Evolutionary conservation across 2,797 vertebrate genomes (phyloP).

Genomic region (Chaenodraco wilsoni): DNA sequence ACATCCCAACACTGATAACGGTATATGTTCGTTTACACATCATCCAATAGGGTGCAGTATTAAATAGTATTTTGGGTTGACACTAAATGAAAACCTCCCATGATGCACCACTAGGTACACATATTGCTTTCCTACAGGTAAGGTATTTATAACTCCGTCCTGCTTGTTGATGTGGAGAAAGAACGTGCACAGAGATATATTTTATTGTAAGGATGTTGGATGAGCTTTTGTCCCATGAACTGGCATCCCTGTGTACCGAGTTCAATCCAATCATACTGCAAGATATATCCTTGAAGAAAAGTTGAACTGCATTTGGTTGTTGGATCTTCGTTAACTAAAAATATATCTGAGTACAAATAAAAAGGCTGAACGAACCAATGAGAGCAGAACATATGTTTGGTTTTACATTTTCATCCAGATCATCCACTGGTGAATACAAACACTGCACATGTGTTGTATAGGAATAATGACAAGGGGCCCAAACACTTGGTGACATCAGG

Average conservation of each 20-base stretch:
- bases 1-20: background rate
- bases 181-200: background rate
- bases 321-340: background rate
- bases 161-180: background rate
- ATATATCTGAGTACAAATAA: background rate
- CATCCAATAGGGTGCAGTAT: background rate
- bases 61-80: slow-evolving; percentile 1
- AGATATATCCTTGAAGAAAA: background rate
- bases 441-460: background rate
- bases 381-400: background rate
- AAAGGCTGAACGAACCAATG: background rate
- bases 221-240: background rate
- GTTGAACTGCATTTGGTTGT: no score
- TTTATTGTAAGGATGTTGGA: background rate
- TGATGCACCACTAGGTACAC: background rate
- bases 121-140: background rate
- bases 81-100: slow-evolving; percentile 13
- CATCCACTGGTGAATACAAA: background rate
- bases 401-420: background rate
- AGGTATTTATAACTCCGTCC: background rate
- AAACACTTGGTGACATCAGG: background rate
- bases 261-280: background rate
- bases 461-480: background rate
- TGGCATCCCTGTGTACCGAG: background rate
- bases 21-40: background rate